A percentile compares a stretch with the other conserved stretches of the same genome.
phyloP scores from a whole-genome alignment of 2,888 invertebrate species.

The Mimachlamys varia region DNA sequence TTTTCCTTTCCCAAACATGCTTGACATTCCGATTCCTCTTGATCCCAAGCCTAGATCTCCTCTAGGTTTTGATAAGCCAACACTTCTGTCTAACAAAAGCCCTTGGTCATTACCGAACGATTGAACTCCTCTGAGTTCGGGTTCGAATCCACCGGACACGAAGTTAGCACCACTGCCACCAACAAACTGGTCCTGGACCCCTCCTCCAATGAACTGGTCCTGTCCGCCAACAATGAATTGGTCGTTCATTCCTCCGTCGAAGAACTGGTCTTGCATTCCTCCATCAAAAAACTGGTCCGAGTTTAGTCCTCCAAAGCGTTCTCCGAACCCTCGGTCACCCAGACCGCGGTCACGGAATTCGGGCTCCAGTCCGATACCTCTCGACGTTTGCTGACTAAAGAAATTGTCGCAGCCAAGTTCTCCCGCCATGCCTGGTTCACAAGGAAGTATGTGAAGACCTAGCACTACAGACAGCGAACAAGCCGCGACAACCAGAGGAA shows the following conservation, averaged over 20 bases:
- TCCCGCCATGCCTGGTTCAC: conserved; percentile 48
- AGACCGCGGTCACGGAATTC: neutral
- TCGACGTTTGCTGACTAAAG: neutral
- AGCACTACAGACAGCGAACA: conserved; percentile 4
- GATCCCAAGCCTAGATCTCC: neutral
- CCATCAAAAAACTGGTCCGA: neutral
- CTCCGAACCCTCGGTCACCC: neutral
- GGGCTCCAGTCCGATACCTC: neutral
- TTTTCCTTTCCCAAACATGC: neutral
- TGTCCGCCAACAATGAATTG: neutral
- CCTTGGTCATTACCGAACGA: neutral
- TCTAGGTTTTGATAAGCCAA: neutral
- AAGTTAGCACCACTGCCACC: neutral
- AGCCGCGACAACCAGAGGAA: conserved; percentile 34
- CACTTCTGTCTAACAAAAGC: neutral
- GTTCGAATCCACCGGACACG: neutral
- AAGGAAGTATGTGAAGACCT: conserved; percentile 45
- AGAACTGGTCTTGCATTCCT: neutral
- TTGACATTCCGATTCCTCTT: conserved; percentile 33
- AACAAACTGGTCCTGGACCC: neutral
- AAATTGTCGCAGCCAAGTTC: conserved; percentile 45
- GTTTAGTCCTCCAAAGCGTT: neutral
- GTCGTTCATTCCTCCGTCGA: neutral
- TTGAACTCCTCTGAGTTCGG: neutral
- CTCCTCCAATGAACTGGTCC: neutral